Evolutionary conservation across 2,797 vertebrate species (phyloP).

Genomic region (Miopithecus talapoin): DNA sequence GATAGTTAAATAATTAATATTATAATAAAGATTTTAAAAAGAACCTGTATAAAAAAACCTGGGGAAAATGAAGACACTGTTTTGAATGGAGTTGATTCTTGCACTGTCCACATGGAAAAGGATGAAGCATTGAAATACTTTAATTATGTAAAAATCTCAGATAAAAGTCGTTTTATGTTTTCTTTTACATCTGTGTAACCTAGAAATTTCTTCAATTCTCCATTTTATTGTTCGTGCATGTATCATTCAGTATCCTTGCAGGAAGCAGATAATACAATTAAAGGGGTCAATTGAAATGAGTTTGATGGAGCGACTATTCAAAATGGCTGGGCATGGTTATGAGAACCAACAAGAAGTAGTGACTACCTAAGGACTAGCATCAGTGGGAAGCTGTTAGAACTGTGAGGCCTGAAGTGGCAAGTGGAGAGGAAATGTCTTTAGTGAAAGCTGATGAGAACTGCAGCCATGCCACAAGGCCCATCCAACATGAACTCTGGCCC

Average conservation of each 20-base stretch:
- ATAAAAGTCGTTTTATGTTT: background rate
- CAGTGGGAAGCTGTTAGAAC: background rate
- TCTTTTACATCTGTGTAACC: background rate
- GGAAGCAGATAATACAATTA: background rate
- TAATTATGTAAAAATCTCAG: background rate
- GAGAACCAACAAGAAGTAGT: background rate
- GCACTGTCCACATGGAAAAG: background rate
- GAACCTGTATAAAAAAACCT: background rate
- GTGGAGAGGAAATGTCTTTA: background rate
- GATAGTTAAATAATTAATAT: background rate
- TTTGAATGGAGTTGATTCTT: constrained; percentile 25
- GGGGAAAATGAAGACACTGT: background rate
- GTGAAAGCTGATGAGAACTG: background rate
- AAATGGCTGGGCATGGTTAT: background rate
- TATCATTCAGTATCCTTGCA: background rate
- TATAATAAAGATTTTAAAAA: background rate
- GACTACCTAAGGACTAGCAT: background rate
- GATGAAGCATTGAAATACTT: background rate
- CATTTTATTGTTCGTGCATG: background rate
- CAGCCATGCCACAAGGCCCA: background rate
- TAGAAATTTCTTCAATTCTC: background rate
- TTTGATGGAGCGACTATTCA: background rate
- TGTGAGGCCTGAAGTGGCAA: background rate
- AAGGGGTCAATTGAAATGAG: background rate
- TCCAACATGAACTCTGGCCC: background rate